Evolutionary conservation across 2,113 vertebrate species (phyloP), one percentile per base, ranked within the genome.

Genomic region (Hiodon alosoides): DNA sequence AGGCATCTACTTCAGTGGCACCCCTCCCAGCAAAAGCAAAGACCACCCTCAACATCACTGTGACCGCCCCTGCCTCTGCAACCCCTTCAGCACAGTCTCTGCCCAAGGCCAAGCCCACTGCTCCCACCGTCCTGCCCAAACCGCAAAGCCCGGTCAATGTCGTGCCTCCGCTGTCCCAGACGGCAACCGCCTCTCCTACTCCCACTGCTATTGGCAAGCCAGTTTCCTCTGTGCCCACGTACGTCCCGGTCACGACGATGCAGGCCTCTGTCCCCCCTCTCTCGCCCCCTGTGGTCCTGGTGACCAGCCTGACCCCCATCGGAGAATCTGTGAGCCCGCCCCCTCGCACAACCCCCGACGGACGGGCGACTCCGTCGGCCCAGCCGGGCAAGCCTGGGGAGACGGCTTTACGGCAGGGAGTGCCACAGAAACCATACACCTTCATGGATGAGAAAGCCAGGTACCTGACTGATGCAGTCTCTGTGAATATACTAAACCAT

Each of bases 381-480:
- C n/a, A n/a, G n/a, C n/a, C n/a, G 14, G 87, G 86, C 5, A 93
- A 91, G 13, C 31, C 85, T 54, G 86, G 87, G 68, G 89, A 92
- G 53, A 92, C 92, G 0, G 82, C 89, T 0, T 86, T 99, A 71
- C 91, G 95, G 31, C 96, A 96, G 81, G 97, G 95, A 0, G 91
- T 94, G 9, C 96, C 96, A 57, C 97, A 99, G 87, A 99, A 99
- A 81, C 97, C 97, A 0, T 98, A 98, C 73, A 98, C 97, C 3
- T 99, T 99, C 81, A 89, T 99, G 92, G 97, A 99, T 0, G 97
- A 99, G 86, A 98, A 97, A 82, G 94, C 94, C 64, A 97, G 97
- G 97, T 95, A 88, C 84, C 75, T 8, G 31, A 52, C 70, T 59
- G 13, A 50, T 14, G 46, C 11, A n/a, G 57, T 47, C 6, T 9